Evolutionary conservation across 2,888 invertebrate genomes (phyloP).

Genomic region (Drosophila histrio): DNA sequence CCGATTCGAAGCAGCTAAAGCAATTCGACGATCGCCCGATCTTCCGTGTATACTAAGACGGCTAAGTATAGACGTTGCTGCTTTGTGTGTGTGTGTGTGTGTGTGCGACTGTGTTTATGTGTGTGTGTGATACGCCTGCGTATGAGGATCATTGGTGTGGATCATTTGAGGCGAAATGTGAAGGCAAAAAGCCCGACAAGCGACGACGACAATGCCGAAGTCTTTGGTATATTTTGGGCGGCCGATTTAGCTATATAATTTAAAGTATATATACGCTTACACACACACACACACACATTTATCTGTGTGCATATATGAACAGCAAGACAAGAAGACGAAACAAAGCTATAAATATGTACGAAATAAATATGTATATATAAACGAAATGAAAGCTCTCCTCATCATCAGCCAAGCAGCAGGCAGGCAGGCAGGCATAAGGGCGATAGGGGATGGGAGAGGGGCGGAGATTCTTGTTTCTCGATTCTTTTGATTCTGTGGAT

Average conservation of each 20-base stretch:
- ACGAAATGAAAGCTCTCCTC: constrained; percentile 65
- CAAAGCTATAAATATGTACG: constrained; percentile 74
- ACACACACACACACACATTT: constrained; percentile 8
- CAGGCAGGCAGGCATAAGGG: neutral
- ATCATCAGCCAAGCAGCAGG: too few species aligned
- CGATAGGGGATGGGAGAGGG: constrained; percentile 1
- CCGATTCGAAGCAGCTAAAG: constrained; percentile 32
- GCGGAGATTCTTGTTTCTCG: constrained; percentile 20
- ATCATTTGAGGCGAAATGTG: constrained; percentile 59
- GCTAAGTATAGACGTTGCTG: constrained; percentile 67
- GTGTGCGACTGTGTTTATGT: constrained; percentile 19
- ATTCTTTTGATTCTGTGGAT: constrained; percentile 32
- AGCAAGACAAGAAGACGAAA: constrained; percentile 67
- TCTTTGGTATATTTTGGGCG: constrained; percentile 61
- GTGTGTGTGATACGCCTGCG: constrained; percentile 64
- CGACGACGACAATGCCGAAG: constrained; percentile 26
- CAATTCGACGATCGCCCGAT: constrained; percentile 66
- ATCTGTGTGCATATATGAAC: constrained; percentile 12
- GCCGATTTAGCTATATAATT: constrained; percentile 52
- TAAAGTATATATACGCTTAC: constrained; percentile 43
- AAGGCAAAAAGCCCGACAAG: constrained; percentile 33
- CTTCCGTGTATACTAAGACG: constrained; percentile 49
- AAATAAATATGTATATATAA: constrained; percentile 40
- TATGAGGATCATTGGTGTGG: constrained; percentile 56
- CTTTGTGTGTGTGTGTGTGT: constrained; percentile 14